Conservation (phyloP, 2,888 invertebrate genomes). For the Sarcophaga variegata region DNA sequence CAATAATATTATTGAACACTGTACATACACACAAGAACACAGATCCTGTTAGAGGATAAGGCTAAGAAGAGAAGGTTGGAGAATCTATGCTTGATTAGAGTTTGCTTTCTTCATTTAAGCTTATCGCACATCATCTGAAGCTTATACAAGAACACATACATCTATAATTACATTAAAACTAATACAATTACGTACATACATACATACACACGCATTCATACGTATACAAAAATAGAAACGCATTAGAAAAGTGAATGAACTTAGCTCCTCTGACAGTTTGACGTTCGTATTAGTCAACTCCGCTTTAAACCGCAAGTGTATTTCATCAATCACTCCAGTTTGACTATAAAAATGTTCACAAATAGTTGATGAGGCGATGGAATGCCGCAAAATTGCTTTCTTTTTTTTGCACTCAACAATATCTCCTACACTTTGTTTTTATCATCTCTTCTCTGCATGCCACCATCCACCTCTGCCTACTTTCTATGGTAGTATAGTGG, state of each 20-base stretch:
- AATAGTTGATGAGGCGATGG: conserved; percentile 73
- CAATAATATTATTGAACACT: background rate
- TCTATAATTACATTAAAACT: conserved; percentile 15
- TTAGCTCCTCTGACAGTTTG: conserved; percentile 46
- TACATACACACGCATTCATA: conserved; percentile 1
- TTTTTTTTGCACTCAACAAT: conserved; percentile 13
- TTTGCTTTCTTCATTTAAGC: conserved; percentile 22
- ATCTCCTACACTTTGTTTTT: too few relatives aligned
- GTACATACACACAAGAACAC: background rate
- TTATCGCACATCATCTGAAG: conserved; percentile 45
- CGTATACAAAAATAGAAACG: background rate
- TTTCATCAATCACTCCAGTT: conserved; percentile 73
- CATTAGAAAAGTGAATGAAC: conserved; percentile 9
- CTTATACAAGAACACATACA: conserved; percentile 20
- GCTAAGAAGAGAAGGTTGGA: background rate
- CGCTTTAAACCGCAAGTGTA: conserved; percentile 67
- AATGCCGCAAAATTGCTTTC: conserved; percentile 73
- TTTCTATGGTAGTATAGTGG: too few relatives aligned
- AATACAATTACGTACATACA: background rate
- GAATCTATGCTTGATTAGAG: background rate
- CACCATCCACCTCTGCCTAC: background rate
- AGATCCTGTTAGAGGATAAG: background rate
- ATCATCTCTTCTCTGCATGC: background rate
- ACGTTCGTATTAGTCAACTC: conserved; percentile 58
- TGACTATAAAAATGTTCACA: conserved; percentile 69